A percentile compares a stretch with the other conserved stretches of the same genome.
phyloP scores from a whole-genome alignment of 2,888 invertebrate species.

The Philereme transversata region DNA sequence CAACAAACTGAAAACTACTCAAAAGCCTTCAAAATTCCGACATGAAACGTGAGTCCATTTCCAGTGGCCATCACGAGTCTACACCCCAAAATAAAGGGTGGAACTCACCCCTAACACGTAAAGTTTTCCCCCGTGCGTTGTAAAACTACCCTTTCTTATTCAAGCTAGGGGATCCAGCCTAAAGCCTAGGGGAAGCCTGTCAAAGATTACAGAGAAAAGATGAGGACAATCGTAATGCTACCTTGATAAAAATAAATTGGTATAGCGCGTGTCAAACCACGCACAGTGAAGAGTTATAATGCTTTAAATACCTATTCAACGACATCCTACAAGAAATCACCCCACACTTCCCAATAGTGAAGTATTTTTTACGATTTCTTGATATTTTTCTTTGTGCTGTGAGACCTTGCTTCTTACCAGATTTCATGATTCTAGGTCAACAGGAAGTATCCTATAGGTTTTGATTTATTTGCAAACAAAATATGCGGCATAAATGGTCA shows the following conservation, averaged over 20 bases:
- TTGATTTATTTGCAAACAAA: too few species aligned
- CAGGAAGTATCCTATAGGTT: too few species aligned
- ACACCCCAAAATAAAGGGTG: slow-evolving; percentile 60
- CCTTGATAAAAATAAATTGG: background rate
- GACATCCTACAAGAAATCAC: background rate
- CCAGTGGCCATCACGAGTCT: slow-evolving; percentile 49
- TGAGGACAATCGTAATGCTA: background rate
- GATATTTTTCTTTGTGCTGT: too few species aligned
- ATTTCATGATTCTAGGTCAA: too few species aligned
- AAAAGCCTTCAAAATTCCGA: slow-evolving; percentile 37
- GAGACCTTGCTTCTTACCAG: too few species aligned
- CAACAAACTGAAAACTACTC: slow-evolving; percentile 23
- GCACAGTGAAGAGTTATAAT: too few species aligned
- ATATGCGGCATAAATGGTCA: too few species aligned
- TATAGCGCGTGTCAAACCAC: too few species aligned
- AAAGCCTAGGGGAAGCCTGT: slow-evolving; percentile 61
- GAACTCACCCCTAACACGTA: slow-evolving; percentile 61
- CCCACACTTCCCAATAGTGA: too few species aligned
- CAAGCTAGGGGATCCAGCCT: slow-evolving; percentile 63
- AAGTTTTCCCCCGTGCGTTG: slow-evolving; percentile 78
- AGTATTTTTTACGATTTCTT: too few species aligned
- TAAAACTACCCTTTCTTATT: slow-evolving; percentile 79
- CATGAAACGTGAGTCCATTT: slow-evolving; percentile 40
- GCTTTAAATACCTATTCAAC: background rate
- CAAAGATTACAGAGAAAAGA: slow-evolving; percentile 45